Evolutionary conservation across 2,113 vertebrate genomes (phyloP).

Genomic region (Notiomystis cincta): DNA sequence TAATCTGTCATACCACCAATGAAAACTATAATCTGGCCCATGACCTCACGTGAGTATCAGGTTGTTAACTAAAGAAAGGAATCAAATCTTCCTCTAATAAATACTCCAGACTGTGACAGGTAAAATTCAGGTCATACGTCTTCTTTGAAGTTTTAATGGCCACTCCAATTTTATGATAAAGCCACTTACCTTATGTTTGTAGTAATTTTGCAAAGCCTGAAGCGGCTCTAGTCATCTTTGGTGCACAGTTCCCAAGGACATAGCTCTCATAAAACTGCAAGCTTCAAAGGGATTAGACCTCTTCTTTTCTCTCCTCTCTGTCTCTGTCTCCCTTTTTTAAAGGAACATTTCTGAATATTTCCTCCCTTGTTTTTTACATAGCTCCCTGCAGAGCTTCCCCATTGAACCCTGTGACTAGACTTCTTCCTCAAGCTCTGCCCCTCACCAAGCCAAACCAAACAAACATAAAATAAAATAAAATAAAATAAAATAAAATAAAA

Average conservation of each 20-base stretch:
- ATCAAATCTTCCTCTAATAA: constrained; percentile 66
- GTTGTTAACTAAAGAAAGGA: constrained; percentile 55
- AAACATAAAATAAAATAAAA: neutral
- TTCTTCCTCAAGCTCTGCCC: neutral
- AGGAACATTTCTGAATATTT: neutral
- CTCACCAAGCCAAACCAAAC: neutral
- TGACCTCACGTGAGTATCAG: constrained; percentile 43
- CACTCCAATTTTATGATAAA: constrained; percentile 64
- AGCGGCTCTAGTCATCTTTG: constrained; percentile 55
- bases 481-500: neutral
- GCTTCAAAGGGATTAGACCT: constrained; percentile 64
- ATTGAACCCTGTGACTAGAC: neutral
- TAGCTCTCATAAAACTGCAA: constrained; percentile 60
- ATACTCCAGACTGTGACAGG: constrained; percentile 50
- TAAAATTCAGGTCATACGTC: constrained; percentile 54
- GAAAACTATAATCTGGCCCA: constrained; percentile 44
- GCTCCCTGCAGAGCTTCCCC: neutral
- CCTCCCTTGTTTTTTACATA: neutral
- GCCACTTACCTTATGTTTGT: constrained; percentile 61
- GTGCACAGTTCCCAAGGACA: constrained; percentile 46
- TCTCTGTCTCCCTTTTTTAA: neutral
- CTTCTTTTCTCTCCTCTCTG: constrained; percentile 2
- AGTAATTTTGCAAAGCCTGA: constrained; percentile 62
- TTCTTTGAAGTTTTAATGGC: constrained; percentile 64
- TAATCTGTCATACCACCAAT: constrained; percentile 47